A percentile compares a stretch with the other conserved stretches of the same genome.
These are phyloP conservation scores for Epinephelus moara DNA, from an alignment of 2,113 vertebrate genomes.

Conservation along the genomic window DNA sequence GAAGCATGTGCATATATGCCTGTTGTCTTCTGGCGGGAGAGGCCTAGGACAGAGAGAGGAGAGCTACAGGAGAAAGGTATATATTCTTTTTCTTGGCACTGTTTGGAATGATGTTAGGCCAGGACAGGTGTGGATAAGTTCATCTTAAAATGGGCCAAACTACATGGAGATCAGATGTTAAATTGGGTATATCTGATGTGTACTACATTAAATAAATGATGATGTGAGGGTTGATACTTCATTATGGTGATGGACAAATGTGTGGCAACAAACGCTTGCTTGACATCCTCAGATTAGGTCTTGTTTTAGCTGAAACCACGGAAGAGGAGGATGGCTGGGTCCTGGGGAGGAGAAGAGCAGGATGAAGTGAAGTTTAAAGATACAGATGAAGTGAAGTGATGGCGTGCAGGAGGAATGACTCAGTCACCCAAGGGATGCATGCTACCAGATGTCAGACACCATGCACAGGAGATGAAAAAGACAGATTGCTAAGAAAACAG, in stretches of 20 bases:
- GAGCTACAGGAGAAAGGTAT: too few species aligned
- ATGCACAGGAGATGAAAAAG: slow-evolving; percentile 55
- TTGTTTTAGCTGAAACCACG: slow-evolving; percentile 86
- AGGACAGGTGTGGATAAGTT: background rate
- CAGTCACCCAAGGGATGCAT: slow-evolving; percentile 48
- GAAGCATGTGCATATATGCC: too few species aligned
- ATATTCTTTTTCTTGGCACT: background rate
- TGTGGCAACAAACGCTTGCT: slow-evolving; percentile 29
- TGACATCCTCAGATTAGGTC: slow-evolving; percentile 66
- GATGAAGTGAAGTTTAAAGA: slow-evolving; percentile 57
- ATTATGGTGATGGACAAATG: slow-evolving; percentile 17
- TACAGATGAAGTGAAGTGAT: slow-evolving; percentile 46
- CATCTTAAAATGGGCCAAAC: slow-evolving; percentile 9
- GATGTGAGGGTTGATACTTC: slow-evolving; percentile 3
- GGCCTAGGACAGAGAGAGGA: too few species aligned
- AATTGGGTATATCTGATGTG: slow-evolving; percentile 2
- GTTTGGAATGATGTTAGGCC: slow-evolving; percentile 29
- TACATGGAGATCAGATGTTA: background rate
- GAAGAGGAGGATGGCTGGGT: slow-evolving; percentile 84
- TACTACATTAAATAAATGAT: slow-evolving; percentile 14
- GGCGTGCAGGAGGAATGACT: slow-evolving; percentile 57
- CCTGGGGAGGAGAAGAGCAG: slow-evolving; percentile 82
- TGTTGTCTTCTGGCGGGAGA: too few species aligned
- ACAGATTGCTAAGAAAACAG: background rate
- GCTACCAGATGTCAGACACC: slow-evolving; percentile 46